Evolutionary conservation across 1,140 invertebrate genomes (phyloP).

Genomic region (Trichogramma pretiosum): DNA sequence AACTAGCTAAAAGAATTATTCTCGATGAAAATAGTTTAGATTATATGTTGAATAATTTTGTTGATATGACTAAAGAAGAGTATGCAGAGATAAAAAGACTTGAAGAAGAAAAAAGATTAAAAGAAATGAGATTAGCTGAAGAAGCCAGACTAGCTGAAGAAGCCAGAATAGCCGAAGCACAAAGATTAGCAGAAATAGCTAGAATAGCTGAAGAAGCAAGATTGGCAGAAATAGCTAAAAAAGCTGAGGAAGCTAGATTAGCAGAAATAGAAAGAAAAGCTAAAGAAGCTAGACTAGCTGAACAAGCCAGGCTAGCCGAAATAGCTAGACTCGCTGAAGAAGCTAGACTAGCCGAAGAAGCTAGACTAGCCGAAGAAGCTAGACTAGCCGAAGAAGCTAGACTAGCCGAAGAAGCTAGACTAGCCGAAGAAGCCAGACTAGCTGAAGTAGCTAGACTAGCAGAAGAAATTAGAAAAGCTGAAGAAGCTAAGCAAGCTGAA

Average conservation of each 20-base stretch:
- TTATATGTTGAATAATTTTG: slow-evolving; percentile 1
- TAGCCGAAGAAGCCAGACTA: neutral
- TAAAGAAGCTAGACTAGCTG: slow-evolving; percentile 1
- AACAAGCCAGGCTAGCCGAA: no score
- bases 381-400: no score
- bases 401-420: no score
- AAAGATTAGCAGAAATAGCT: neutral
- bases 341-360: no score
- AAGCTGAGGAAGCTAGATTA: neutral
- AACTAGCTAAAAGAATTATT: neutral
- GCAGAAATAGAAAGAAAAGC: neutral
- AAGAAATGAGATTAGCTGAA: neutral
- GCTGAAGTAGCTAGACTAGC: neutral
- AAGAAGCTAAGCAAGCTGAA: neutral
- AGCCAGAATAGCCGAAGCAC: neutral
- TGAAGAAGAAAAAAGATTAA: neutral
- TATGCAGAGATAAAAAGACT: neutral
- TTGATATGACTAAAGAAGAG: slow-evolving; percentile 6
- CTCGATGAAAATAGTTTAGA: slow-evolving; percentile 2
- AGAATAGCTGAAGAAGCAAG: neutral
- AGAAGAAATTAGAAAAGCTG: neutral
- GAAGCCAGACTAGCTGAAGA: neutral
- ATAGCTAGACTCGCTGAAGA: no score
- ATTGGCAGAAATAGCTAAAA: neutral
- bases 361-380: no score